Conservation (phyloP, 2,888 invertebrate species). For the Pomacea canaliculata region DNA sequence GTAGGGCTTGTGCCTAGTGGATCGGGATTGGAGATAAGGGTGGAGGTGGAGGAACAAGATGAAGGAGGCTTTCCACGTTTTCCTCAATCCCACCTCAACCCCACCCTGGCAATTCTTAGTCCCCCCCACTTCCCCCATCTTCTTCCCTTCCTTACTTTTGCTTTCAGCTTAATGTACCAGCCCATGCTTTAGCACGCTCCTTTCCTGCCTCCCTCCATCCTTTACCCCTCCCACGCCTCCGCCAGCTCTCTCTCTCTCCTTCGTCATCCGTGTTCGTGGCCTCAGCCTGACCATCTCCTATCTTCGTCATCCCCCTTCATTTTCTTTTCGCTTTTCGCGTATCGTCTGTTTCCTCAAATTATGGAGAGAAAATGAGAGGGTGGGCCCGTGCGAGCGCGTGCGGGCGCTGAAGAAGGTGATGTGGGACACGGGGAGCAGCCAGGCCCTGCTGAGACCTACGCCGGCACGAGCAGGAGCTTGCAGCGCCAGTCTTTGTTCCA, state of each 20-base stretch:
- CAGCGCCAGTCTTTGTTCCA: too few species aligned
- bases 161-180: neutral
- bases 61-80: neutral
- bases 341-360: conserved; percentile 15
- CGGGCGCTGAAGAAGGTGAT: neutral
- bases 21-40: neutral
- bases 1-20: too few species aligned
- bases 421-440: too few species aligned
- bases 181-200: neutral
- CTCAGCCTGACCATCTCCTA: neutral
- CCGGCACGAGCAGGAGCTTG: too few species aligned
- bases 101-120: neutral
- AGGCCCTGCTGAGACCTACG: too few species aligned
- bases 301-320: neutral
- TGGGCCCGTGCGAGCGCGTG: neutral
- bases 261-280: neutral
- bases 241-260: neutral
- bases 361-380: neutral
- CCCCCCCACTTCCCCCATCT: neutral
- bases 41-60: neutral
- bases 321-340: conserved; percentile 1
- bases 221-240: neutral
- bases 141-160: neutral
- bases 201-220: neutral
- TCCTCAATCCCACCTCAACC: too few species aligned